Evolutionary conservation across 2,888 invertebrate species (phyloP).

Genomic region (Rugalucina vietnamica): DNA sequence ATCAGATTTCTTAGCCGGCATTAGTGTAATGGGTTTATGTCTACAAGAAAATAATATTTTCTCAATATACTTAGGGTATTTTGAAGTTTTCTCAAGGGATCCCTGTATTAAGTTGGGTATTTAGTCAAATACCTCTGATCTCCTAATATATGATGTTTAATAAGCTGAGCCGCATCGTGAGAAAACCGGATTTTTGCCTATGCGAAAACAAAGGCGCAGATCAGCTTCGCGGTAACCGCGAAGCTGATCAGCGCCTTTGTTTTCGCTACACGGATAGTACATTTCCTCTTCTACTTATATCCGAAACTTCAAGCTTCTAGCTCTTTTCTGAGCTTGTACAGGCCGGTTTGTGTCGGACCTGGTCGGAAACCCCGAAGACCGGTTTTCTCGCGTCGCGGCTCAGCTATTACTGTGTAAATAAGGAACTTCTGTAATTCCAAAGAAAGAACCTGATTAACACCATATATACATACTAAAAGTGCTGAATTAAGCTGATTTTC

Average conservation of each 20-base stretch:
- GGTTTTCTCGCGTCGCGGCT: too few species aligned
- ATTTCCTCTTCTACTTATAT: too few species aligned
- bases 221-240: too few species aligned
- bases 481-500: not conserved
- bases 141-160: conserved; percentile 43
- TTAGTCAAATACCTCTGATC: conserved; percentile 58
- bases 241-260: too few species aligned
- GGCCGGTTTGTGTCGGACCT: too few species aligned
- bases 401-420: conserved; percentile 24
- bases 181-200: too few species aligned
- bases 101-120: conserved; percentile 56
- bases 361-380: too few species aligned
- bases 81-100: conserved; percentile 71
- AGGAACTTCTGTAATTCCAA: not conserved
- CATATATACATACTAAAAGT: not conserved
- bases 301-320: too few species aligned
- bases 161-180: too few species aligned
- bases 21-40: conserved; percentile 74
- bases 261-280: too few species aligned
- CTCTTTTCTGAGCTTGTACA: too few species aligned
- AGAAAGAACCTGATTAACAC: conserved; percentile 7
- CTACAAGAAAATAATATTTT: conserved; percentile 74
- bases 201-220: too few species aligned
- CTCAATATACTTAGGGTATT: conserved; percentile 74
- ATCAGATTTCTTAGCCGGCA: conserved; percentile 75